A percentile compares a stretch with the other conserved stretches of the same genome.
Evolutionary conservation across 1,140 invertebrate species (phyloP).

Genomic region (Anadara kagoshimensis): DNA sequence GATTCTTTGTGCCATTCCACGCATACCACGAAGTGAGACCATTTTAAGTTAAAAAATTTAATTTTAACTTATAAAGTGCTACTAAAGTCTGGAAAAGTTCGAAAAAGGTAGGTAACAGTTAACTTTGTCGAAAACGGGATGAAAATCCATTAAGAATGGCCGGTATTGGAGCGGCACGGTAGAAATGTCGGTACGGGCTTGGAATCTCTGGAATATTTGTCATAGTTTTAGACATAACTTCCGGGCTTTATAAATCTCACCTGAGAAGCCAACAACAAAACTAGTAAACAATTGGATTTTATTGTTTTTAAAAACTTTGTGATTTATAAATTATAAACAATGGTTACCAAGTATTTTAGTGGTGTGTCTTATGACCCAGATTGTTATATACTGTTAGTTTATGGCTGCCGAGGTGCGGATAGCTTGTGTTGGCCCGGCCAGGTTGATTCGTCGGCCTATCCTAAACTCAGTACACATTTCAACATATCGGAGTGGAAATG

Average conservation of each 20-base stretch:
- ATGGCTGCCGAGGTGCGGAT: no score
- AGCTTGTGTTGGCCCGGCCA: no score
- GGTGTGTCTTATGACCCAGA: no score
- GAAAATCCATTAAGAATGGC: slow-evolving; percentile 33
- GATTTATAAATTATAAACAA: background rate
- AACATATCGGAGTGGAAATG: no score
- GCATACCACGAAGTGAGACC: slow-evolving; percentile 90
- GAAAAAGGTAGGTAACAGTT: slow-evolving; percentile 44
- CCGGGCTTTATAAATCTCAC: slow-evolving; percentile 53
- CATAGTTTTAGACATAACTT: slow-evolving; percentile 79
- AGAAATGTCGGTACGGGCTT: slow-evolving; percentile 81
- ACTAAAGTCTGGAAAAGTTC: slow-evolving; percentile 31
- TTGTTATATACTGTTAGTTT: no score
- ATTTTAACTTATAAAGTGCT: slow-evolving; percentile 39
- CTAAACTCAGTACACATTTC: no score
- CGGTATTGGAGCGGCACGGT: slow-evolving; percentile 80
- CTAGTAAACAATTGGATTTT: no score
- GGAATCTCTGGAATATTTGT: slow-evolving; percentile 85
- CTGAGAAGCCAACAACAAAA: slow-evolving; percentile 9
- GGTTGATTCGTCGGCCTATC: no score
- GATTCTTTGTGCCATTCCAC: slow-evolving; percentile 96
- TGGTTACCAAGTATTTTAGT: no score
- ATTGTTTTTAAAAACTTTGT: no score
- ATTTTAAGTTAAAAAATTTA: slow-evolving; percentile 46
- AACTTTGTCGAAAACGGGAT: slow-evolving; percentile 12